phyloP scores from a whole-genome alignment of 2,797 vertebrate genomes.

The Cyprinella venusta region DNA sequence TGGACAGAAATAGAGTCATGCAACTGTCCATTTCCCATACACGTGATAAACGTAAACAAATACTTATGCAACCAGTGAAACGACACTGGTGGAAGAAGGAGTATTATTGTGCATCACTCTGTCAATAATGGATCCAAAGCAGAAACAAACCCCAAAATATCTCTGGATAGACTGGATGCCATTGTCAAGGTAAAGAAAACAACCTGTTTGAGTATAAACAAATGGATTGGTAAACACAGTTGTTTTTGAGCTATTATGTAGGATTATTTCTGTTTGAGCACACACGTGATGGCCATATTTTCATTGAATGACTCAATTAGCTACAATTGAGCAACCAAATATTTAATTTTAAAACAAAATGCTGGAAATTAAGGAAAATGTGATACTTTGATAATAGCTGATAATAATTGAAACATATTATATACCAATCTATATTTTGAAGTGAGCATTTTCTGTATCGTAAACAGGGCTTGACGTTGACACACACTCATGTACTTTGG shows the following conservation, averaged over 20 bases:
- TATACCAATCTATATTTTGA: neutral
- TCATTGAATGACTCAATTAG: neutral
- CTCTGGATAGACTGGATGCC: slow-evolving; percentile 47
- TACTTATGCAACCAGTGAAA: neutral
- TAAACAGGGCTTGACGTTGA: too few species aligned
- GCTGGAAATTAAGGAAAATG: too few species aligned
- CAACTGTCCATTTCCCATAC: neutral
- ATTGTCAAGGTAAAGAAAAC: slow-evolving; percentile 54
- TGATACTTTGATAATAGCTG: neutral
- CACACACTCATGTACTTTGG: too few species aligned
- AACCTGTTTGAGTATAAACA: slow-evolving; percentile 62
- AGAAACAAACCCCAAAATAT: slow-evolving; percentile 65
- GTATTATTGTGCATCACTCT: neutral
- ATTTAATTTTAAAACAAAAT: neutral
- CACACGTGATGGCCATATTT: neutral
- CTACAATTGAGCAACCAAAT: neutral
- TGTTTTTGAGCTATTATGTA: slow-evolving; percentile 30
- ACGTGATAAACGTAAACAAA: slow-evolving; percentile 18
- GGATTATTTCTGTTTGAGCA: neutral
- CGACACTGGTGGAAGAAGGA: neutral
- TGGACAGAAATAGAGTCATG: slow-evolving; percentile 20
- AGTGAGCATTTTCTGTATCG: neutral
- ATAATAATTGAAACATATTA: neutral
- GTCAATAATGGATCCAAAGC: neutral
- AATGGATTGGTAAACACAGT: slow-evolving; percentile 60